Percentiles rank a stretch among this genome's conserved stretches.
These are phyloP conservation scores for Platanista minor DNA, from an alignment of 2,113 vertebrate species.

Conservation along the genomic window DNA sequence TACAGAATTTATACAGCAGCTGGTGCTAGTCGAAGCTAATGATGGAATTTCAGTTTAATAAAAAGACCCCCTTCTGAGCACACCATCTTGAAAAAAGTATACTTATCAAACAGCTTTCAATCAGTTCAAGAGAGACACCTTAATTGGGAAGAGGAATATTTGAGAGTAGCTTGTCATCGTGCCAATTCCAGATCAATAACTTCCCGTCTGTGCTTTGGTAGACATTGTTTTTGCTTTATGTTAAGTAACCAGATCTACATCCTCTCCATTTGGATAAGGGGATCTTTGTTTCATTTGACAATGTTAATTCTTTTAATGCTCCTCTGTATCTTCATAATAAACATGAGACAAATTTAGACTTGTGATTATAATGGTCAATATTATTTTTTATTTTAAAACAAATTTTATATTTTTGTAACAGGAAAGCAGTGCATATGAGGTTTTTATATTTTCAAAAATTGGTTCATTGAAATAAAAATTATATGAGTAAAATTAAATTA, in stretches of 20 bases:
- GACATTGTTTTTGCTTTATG: background rate
- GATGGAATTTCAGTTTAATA: conserved; percentile 70
- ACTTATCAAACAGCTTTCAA: conserved; percentile 70
- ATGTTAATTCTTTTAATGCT: background rate
- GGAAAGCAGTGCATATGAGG: background rate
- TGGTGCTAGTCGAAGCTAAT: conserved; percentile 68
- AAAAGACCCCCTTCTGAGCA: conserved; percentile 70
- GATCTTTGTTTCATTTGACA: conserved; percentile 19
- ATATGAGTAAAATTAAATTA: conserved; percentile 2
- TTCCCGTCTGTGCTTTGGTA: background rate
- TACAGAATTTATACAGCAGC: conserved; percentile 67
- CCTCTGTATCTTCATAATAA: background rate
- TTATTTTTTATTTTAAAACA: background rate
- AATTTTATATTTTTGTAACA: background rate
- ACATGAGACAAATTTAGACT: background rate
- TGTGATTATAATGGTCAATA: background rate
- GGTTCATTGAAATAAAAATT: conserved; percentile 36
- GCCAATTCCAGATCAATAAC: conserved; percentile 64
- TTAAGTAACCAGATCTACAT: background rate
- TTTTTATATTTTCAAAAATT: background rate
- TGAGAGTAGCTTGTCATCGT: conserved; percentile 55
- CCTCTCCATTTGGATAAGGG: background rate
- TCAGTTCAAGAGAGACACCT: conserved; percentile 73
- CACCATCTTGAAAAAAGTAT: conserved; percentile 70
- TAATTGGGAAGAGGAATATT: conserved; percentile 68